Evolutionary conservation across 2,888 invertebrate genomes (phyloP), one percentile per base, ranked within the genome.

Genomic region (Ashinkailepas kermadecensis): DNA sequence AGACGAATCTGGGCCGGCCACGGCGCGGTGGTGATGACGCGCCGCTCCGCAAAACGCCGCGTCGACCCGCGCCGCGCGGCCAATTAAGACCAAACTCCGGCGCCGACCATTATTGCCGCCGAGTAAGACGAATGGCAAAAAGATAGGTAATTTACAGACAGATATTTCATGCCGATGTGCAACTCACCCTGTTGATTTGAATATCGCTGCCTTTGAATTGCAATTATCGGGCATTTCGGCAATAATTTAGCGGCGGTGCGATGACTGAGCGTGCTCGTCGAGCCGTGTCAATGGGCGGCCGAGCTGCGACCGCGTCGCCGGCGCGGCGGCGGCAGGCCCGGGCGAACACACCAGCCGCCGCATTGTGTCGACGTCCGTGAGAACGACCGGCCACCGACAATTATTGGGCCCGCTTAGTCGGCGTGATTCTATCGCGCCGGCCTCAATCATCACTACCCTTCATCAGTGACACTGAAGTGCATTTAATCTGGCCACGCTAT

Each of bases 141-240:
- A 74, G 74, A 74, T 74, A 74, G 74, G 74, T 74, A 74, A 74
- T 74, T 74, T 74, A 74, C 74, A 74, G 74, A 74, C 74, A 74
- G 74, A 74, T 74, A 74, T 56, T 74, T 74, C 74, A 74, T 74
- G 74, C 21, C 18, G 74, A 74, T 74, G 74, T 74, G 74, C 74
- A 74, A 74, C 74, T 74, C 74, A 74, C 39, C 10, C 56, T 56
- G 74, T 56, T 74, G 74, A 74, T 74, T 74, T 74, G 74, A 74
- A 74, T 74, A 74, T 74, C 74, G 74, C 74, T 74, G 74, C 74
- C 74, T 74, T 74, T 74, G 74, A 74, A 74, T 74, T 74, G 74
- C 74, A 74, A 74, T 74, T 74, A 74, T 74, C 74, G 56, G 21
- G 74, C 74, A 74, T 74, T 74, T 74, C 56, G 56, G 74, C 74